Evolutionary conservation across 2,797 vertebrate genomes (phyloP).

Genomic region (Morelia viridis): DNA sequence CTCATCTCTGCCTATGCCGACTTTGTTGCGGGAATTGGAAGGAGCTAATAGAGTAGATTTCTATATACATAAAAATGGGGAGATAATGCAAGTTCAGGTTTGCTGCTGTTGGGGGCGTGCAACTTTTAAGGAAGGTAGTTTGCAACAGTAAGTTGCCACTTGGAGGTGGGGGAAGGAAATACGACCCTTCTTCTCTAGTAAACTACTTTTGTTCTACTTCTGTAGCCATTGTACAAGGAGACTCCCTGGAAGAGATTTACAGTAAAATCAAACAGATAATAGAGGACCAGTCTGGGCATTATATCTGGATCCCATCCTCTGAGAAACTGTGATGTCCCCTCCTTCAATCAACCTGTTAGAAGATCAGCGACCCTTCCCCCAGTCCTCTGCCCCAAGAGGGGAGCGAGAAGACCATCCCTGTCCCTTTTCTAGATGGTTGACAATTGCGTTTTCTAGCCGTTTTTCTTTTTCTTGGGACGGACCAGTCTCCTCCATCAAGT

Average conservation of each 20-base stretch:
- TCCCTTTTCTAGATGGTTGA: constrained; percentile 96
- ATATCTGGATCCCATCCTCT: constrained; percentile 98
- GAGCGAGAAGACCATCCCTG: constrained; percentile 75
- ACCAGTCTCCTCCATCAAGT: constrained; percentile 89
- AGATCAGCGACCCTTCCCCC: constrained; percentile 69
- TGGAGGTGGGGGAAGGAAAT: background rate
- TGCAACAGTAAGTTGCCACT: too few relatives aligned
- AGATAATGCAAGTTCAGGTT: background rate
- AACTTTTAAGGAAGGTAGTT: background rate
- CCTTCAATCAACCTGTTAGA: constrained; percentile 73
- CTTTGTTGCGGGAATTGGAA: constrained; percentile 3
- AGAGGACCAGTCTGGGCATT: constrained; percentile 98
- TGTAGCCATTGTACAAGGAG: constrained; percentile 97
- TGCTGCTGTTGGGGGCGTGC: background rate
- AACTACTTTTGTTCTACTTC: background rate
- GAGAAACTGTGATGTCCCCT: constrained; percentile 95
- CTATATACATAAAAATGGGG: background rate
- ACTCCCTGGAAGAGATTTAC: constrained; percentile 99
- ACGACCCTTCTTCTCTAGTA: background rate
- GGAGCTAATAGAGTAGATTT: background rate
- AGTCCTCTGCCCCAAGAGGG: constrained; percentile 65
- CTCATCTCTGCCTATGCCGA: background rate
- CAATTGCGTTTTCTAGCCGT: constrained; percentile 99
- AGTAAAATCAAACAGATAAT: constrained; percentile 99
- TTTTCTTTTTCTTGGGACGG: constrained; percentile 86